Percentiles rank a stretch among this genome's conserved stretches.
phyloP scores from a whole-genome alignment of 2,888 invertebrate genomes.

The Nezara viridula region DNA sequence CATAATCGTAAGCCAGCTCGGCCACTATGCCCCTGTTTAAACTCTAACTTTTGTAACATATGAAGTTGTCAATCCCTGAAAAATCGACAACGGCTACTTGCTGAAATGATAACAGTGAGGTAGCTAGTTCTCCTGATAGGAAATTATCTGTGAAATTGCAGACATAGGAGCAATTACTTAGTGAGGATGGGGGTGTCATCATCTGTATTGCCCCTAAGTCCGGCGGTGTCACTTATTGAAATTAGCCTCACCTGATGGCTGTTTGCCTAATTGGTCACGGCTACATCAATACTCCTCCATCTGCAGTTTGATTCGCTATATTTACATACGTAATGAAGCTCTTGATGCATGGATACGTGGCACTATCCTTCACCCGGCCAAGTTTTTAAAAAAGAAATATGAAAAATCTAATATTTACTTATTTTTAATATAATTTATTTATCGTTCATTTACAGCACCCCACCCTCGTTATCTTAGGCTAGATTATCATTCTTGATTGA shows the following conservation, averaged over 20 bases:
- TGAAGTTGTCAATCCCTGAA: too few species aligned
- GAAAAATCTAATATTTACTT: too few species aligned
- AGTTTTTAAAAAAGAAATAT: too few species aligned
- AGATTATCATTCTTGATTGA: too few species aligned
- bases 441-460: too few species aligned
- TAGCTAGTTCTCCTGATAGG: neutral
- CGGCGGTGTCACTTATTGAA: slow-evolving; percentile 25
- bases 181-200: neutral
- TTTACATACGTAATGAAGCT: neutral
- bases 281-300: neutral
- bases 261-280: neutral
- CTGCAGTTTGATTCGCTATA: neutral
- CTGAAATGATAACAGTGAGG: neutral
- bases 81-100: too few species aligned
- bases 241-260: neutral
- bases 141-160: neutral
- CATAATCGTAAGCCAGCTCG: too few species aligned
- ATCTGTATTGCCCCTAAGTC: neutral
- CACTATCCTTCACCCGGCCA: too few species aligned
- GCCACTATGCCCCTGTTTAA: too few species aligned
- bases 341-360: neutral
- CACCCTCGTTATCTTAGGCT: too few species aligned
- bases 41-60: too few species aligned
- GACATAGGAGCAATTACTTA: neutral
- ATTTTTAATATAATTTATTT: too few species aligned